Conservation (phyloP, 1,140 invertebrate species). For the Galleria mellonella region DNA sequence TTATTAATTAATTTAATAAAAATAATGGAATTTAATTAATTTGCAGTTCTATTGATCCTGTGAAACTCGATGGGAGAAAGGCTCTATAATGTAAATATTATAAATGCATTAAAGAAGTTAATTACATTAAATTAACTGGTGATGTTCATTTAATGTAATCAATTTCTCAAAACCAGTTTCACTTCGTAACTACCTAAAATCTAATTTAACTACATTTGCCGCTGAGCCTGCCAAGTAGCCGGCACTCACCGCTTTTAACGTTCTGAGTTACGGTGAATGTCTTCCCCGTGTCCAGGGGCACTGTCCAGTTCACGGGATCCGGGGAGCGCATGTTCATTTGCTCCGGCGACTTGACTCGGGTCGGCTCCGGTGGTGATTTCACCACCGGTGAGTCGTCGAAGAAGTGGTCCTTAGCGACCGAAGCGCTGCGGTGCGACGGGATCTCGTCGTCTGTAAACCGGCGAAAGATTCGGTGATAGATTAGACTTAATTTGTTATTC, state of each 20-base stretch:
- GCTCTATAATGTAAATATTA: too few relatives aligned
- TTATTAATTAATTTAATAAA: too few relatives aligned
- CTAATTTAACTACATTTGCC: constrained; percentile 48
- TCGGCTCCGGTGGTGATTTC: constrained; percentile 92
- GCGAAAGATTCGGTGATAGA: too few relatives aligned
- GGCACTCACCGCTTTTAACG: constrained; percentile 85
- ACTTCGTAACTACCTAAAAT: constrained; percentile 21
- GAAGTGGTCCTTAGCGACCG: constrained; percentile 69
- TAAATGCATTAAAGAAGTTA: too few relatives aligned
- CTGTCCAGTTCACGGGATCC: constrained; percentile 95
- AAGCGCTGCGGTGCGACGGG: constrained; percentile 63
- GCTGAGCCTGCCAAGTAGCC: constrained; percentile 34
- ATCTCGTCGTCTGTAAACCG: constrained; percentile 60
- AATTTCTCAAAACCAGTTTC: constrained; percentile 22
- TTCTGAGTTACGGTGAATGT: constrained; percentile 94
- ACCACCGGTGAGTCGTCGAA: constrained; percentile 78
- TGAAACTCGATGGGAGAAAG: too few relatives aligned
- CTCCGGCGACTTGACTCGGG: constrained; percentile 93
- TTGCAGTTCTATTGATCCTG: too few relatives aligned
- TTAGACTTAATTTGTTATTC: too few relatives aligned
- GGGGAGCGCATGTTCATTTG: constrained; percentile 93
- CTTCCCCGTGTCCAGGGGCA: constrained; percentile 93
- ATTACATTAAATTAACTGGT: too few relatives aligned
- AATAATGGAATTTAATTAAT: too few relatives aligned
- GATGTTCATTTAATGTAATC: neutral